phyloP scores from a whole-genome alignment of 2,113 vertebrate species.

The Takifugu flavidus region DNA sequence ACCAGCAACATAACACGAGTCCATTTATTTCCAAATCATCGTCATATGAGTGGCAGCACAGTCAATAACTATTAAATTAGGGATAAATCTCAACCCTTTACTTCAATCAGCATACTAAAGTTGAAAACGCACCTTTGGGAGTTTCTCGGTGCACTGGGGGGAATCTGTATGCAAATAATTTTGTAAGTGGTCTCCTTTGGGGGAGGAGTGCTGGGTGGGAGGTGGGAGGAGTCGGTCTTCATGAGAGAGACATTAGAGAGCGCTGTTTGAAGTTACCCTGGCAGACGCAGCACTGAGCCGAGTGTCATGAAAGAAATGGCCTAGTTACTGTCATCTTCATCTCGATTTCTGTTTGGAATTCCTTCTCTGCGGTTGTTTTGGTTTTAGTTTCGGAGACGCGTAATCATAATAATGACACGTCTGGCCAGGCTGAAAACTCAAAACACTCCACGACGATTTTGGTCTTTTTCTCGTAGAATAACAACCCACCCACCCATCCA shows the following conservation, averaged over 20 bases:
- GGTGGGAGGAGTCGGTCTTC: constrained; percentile 22
- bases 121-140: constrained; percentile 41
- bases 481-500: too few relatives aligned
- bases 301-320: constrained; percentile 31
- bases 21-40: constrained; percentile 7
- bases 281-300: constrained; percentile 25
- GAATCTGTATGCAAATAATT: constrained; percentile 34
- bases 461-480: too few relatives aligned
- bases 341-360: constrained; percentile 25
- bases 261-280: constrained; percentile 41
- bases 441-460: background rate
- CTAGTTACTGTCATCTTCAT: constrained; percentile 55
- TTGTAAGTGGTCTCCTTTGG: constrained; percentile 24
- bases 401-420: constrained; percentile 25
- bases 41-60: constrained; percentile 11
- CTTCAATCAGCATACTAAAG: constrained; percentile 45
- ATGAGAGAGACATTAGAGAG: constrained; percentile 22
- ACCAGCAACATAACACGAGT: background rate
- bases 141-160: constrained; percentile 28
- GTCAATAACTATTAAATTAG: constrained; percentile 55
- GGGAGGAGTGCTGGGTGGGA: constrained; percentile 6
- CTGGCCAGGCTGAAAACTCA: constrained; percentile 6
- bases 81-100: constrained; percentile 22
- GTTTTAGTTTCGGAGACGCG: constrained; percentile 29
- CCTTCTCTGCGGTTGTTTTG: constrained; percentile 31